Percentiles rank a stretch among this genome's conserved stretches.
phyloP scores from a whole-genome alignment of 2,888 invertebrate genomes.

The Aporophyla nigra region DNA sequence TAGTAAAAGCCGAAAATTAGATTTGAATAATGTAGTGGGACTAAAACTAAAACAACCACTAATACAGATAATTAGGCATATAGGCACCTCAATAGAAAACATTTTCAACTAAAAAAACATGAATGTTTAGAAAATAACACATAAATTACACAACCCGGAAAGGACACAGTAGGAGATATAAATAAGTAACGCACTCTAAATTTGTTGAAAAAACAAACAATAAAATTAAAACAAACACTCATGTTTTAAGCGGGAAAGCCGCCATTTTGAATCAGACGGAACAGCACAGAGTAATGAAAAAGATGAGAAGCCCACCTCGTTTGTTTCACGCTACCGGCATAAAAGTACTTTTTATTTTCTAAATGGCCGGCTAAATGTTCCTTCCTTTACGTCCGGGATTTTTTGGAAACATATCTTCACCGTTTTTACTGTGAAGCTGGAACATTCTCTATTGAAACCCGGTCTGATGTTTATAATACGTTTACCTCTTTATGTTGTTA shows the following conservation, averaged over 20 bases:
- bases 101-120: no score
- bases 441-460: constrained; percentile 58
- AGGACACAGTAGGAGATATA: constrained; percentile 24
- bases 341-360: constrained; percentile 72
- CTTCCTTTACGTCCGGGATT: constrained; percentile 52
- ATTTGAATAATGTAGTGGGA: no score
- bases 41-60: no score
- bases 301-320: constrained; percentile 72
- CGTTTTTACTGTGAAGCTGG: constrained; percentile 46
- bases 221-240: constrained; percentile 53
- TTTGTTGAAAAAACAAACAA: constrained; percentile 46
- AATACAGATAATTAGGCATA: no score
- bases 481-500: constrained; percentile 43
- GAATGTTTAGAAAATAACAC: no score
- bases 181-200: constrained; percentile 12
- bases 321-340: constrained; percentile 68
- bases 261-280: constrained; percentile 61
- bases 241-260: constrained; percentile 44
- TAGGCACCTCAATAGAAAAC: no score
- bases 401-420: constrained; percentile 54
- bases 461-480: constrained; percentile 54
- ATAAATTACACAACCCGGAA: constrained; percentile 28
- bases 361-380: constrained; percentile 70
- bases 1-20: no score
- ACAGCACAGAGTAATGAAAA: constrained; percentile 72